phyloP scores from a whole-genome alignment of 2,888 invertebrate species.

The Phyto melanocephala region DNA sequence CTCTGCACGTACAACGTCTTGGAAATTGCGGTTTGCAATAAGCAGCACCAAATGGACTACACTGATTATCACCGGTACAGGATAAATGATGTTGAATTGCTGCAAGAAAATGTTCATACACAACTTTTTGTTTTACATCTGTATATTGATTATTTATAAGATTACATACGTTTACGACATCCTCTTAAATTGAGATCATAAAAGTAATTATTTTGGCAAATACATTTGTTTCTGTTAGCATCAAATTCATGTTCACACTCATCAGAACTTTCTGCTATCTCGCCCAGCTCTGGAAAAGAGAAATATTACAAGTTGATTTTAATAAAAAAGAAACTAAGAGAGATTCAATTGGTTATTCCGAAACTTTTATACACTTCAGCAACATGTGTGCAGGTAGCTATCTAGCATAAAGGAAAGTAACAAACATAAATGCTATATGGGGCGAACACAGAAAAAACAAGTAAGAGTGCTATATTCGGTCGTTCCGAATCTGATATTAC shows the following conservation, averaged over 20 bases:
- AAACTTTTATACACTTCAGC: no score
- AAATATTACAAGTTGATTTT: neutral
- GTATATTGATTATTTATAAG: neutral
- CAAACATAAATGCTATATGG: no score
- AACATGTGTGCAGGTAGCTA: no score
- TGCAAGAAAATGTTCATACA: constrained; percentile 45
- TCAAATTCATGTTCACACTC: constrained; percentile 75
- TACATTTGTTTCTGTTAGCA: constrained; percentile 73
- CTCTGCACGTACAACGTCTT: constrained; percentile 75
- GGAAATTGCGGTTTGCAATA: constrained; percentile 72
- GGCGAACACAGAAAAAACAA: no score
- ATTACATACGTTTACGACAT: constrained; percentile 76
- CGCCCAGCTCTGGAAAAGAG: constrained; percentile 74
- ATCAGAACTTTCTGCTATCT: constrained; percentile 75
- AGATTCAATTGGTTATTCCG: no score
- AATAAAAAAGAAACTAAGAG: no score
- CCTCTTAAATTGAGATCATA: constrained; percentile 74
- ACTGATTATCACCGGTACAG: constrained; percentile 77
- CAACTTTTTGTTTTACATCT: neutral
- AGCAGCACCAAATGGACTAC: constrained; percentile 77
- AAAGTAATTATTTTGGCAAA: constrained; percentile 76
- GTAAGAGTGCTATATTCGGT: no score
- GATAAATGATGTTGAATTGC: constrained; percentile 74
- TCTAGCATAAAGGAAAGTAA: no score
- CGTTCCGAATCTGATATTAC: no score